Evolutionary conservation across 2,113 vertebrate genomes (phyloP).

Genomic region (Piaya cayana): DNA sequence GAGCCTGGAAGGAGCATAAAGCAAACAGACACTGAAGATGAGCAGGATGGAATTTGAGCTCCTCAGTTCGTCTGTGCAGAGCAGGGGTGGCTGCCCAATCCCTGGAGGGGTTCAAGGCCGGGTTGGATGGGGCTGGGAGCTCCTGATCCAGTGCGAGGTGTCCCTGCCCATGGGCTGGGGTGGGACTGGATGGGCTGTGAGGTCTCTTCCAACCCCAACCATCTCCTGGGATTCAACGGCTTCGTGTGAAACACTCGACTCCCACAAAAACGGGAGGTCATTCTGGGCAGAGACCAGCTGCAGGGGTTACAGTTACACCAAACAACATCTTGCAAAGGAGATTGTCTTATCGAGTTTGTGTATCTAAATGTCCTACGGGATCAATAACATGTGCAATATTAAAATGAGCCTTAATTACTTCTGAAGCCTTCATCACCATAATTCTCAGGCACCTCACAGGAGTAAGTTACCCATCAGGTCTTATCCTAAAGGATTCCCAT

Average conservation of each 20-base stretch:
- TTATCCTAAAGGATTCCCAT: background rate
- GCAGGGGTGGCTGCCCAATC: too few species aligned
- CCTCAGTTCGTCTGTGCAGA: rapidly evolving
- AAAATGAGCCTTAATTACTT: background rate
- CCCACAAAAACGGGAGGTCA: background rate
- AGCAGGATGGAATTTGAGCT: background rate
- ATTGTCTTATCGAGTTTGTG: background rate
- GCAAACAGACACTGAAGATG: rapidly evolving
- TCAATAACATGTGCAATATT: background rate
- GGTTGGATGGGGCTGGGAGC: too few species aligned
- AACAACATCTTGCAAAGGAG: background rate
- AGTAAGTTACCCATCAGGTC: background rate
- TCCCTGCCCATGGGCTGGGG: too few species aligned
- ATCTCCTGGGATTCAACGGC: too few species aligned
- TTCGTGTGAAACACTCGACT: rapidly evolving
- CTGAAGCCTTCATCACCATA: background rate
- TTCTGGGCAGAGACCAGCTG: background rate
- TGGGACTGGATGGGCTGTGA: too few species aligned
- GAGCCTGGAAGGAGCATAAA: background rate
- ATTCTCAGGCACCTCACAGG: background rate
- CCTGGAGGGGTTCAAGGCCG: too few species aligned
- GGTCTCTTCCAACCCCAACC: too few species aligned
- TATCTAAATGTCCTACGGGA: background rate
- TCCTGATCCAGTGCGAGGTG: too few species aligned
- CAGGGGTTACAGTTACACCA: background rate